phyloP scores from a whole-genome alignment of 2,797 vertebrate species.

The Aplochiton taeniatus region DNA sequence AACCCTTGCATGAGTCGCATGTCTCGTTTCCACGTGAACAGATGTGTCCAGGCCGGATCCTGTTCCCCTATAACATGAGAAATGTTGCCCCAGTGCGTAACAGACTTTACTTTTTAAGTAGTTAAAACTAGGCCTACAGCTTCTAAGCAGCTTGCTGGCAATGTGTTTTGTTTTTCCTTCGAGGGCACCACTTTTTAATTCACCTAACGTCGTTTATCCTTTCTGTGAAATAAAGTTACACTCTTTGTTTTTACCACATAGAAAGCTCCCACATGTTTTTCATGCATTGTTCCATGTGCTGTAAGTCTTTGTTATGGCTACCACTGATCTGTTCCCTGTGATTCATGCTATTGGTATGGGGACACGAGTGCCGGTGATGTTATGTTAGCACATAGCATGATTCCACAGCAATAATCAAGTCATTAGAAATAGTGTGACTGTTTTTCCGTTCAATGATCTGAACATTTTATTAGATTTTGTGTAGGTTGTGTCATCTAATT shows the following conservation, averaged over 20 bases:
- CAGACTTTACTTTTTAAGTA: neutral
- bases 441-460: too few species aligned
- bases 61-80: constrained; percentile 18
- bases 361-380: too few species aligned
- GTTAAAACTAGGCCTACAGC: neutral
- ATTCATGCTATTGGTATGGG: neutral
- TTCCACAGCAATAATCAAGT: too few species aligned
- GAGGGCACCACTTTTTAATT: neutral
- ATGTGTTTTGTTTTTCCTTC: constrained; percentile 16
- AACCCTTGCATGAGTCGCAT: constrained; percentile 79
- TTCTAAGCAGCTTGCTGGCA: constrained; percentile 18
- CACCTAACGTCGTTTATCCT: too few species aligned
- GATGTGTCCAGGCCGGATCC: constrained; percentile 12
- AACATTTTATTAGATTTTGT: too few species aligned
- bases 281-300: constrained; percentile 13
- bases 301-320: constrained; percentile 7
- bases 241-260: too few species aligned
- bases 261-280: neutral
- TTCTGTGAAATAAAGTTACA: too few species aligned
- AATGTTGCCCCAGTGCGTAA: constrained; percentile 22
- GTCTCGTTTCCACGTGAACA: constrained; percentile 36
- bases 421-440: too few species aligned
- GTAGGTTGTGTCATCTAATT: too few species aligned
- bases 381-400: too few species aligned
- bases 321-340: constrained; percentile 5